Conservation (phyloP, 2,797 vertebrate species). For the Chromis chromis region DNA sequence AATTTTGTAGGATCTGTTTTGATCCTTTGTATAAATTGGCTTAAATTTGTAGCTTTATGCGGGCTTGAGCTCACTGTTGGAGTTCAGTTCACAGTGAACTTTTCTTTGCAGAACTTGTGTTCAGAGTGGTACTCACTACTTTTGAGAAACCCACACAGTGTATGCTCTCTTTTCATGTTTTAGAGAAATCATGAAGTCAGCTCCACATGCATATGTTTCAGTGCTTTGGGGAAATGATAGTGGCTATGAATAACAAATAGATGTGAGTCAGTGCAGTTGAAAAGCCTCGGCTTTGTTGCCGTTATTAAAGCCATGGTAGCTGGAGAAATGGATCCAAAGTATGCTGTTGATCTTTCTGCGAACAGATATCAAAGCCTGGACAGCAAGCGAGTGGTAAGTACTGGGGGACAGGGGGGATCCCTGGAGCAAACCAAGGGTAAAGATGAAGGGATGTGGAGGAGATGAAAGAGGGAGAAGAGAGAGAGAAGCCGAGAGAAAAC, state of each 20-base stretch:
- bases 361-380: slow-evolving; percentile 81
- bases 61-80: slow-evolving; percentile 18
- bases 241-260: slow-evolving; percentile 85
- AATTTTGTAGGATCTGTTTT: slow-evolving; percentile 23
- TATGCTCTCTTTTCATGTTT: slow-evolving; percentile 70
- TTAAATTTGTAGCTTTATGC: slow-evolving; percentile 19
- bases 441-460: slow-evolving; percentile 81
- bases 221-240: slow-evolving; percentile 77
- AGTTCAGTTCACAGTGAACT: slow-evolving; percentile 53
- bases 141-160: slow-evolving; percentile 69
- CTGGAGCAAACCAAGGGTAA: slow-evolving; percentile 76
- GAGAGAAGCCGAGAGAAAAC: slow-evolving; percentile 52
- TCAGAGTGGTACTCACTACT: slow-evolving; percentile 61
- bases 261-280: slow-evolving; percentile 75
- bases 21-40: slow-evolving; percentile 21
- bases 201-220: slow-evolving; percentile 73
- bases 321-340: slow-evolving; percentile 76
- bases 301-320: slow-evolving; percentile 72
- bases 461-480: slow-evolving; percentile 73
- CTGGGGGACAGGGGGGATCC: slow-evolving; percentile 73
- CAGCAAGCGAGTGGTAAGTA: slow-evolving; percentile 73
- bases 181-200: slow-evolving; percentile 68
- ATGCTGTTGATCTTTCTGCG: slow-evolving; percentile 73
- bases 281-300: slow-evolving; percentile 71
- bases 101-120: slow-evolving; percentile 66